Evolutionary conservation across 2,113 vertebrate species (phyloP).

Genomic region (Nesogale talazaci): DNA sequence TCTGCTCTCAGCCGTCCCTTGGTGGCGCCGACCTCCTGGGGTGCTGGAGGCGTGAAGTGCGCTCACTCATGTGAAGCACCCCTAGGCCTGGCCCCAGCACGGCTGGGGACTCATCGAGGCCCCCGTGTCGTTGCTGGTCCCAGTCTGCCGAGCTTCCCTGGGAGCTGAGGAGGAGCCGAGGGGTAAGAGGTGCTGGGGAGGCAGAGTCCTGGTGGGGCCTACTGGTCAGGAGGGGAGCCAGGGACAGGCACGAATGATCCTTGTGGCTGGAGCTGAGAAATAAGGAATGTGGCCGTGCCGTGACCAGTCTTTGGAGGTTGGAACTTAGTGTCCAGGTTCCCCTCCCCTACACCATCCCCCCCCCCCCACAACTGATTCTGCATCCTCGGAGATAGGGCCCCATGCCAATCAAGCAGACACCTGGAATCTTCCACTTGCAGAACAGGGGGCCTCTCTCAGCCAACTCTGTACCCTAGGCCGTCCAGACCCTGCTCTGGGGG

Average conservation of each 20-base stretch:
- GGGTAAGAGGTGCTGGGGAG: neutral
- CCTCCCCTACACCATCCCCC: too few species aligned
- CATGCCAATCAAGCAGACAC: neutral
- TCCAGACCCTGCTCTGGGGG: neutral
- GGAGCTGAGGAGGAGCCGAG: neutral
- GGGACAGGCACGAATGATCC: neutral
- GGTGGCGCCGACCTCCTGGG: neutral
- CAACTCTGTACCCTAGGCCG: slow-evolving; percentile 15
- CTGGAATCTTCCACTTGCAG: neutral
- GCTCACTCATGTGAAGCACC: neutral
- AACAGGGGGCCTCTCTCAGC: slow-evolving; percentile 9
- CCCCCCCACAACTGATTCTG: neutral
- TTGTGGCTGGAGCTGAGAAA: neutral
- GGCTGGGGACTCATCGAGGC: neutral
- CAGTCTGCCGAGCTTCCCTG: neutral
- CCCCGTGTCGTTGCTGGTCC: neutral
- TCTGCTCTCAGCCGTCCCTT: slow-evolving; percentile 5
- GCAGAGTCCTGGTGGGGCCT: neutral
- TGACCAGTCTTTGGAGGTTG: neutral
- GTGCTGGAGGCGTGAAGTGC: neutral
- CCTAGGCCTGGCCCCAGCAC: neutral
- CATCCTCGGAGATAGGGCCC: neutral
- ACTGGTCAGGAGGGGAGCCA: neutral
- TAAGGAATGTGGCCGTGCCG: neutral
- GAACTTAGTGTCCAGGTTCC: neutral